Evolutionary conservation across 2,113 vertebrate genomes (phyloP).

Genomic region (Cisticola juncidis): DNA sequence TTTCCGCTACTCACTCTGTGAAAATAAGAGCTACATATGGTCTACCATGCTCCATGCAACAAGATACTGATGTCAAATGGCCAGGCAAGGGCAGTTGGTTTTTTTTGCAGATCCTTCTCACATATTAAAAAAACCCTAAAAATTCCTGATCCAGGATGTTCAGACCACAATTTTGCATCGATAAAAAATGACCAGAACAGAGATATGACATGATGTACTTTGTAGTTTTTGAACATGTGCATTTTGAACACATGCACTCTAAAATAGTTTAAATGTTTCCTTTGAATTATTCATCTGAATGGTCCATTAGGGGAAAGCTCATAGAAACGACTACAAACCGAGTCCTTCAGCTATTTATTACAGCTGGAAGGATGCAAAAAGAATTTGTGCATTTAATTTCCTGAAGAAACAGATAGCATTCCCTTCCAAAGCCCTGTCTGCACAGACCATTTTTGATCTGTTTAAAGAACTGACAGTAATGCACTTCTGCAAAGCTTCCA

Average conservation of each 20-base stretch:
- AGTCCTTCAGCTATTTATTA: conserved; percentile 57
- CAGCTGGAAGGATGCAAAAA: conserved; percentile 38
- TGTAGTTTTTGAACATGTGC: not conserved
- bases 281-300: conserved; percentile 45
- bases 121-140: not conserved
- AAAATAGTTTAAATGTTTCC: conserved; percentile 49
- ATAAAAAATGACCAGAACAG: not conserved
- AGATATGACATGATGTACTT: not conserved
- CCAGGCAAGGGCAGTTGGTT: not conserved
- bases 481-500: not conserved
- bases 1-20: not conserved
- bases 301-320: conserved; percentile 33
- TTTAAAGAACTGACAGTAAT: conserved; percentile 25
- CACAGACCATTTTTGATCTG: conserved; percentile 21
- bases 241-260: not conserved
- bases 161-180: not conserved
- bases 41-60: not conserved
- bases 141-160: not conserved
- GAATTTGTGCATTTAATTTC: conserved; percentile 56
- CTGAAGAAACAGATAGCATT: conserved; percentile 40
- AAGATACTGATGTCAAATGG: not conserved
- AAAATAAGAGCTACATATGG: not conserved
- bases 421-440: conserved; percentile 45
- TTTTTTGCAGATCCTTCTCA: not conserved
- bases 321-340: not conserved